phyloP scores from a whole-genome alignment of 2,888 invertebrate species.

The Galerucella nymphaeae region DNA sequence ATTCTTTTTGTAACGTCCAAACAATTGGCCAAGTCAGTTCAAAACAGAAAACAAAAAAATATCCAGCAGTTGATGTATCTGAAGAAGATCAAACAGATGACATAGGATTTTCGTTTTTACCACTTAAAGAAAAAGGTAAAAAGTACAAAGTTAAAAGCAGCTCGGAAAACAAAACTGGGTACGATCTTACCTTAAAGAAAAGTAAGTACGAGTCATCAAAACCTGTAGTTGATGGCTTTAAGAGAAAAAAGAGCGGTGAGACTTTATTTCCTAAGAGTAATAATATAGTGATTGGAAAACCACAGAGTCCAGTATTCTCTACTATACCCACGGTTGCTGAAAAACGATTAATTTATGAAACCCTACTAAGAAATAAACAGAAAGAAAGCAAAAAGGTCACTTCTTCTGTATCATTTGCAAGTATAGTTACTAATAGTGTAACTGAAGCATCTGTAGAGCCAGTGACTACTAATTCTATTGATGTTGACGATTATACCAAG shows the following conservation, averaged over 20 bases:
- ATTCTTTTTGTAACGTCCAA: slow-evolving; percentile 40
- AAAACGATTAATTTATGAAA: slow-evolving; percentile 25
- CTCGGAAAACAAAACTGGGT: slow-evolving; percentile 37
- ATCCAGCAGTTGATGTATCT: slow-evolving; percentile 29
- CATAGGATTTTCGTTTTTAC: slow-evolving; percentile 50
- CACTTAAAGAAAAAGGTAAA: slow-evolving; percentile 49
- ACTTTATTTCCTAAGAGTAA: slow-evolving; percentile 14
- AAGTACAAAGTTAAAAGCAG: slow-evolving; percentile 40
- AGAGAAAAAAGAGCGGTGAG: slow-evolving; percentile 33
- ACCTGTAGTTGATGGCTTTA: slow-evolving; percentile 49
- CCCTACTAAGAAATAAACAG: slow-evolving; percentile 35
- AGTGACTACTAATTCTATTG: slow-evolving; percentile 9
- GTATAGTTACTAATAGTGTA: slow-evolving; percentile 47
- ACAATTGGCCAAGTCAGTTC: slow-evolving; percentile 23
- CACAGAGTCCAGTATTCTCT: slow-evolving; percentile 21
- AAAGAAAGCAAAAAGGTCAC: slow-evolving; percentile 54
- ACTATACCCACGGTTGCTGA: slow-evolving; percentile 13
- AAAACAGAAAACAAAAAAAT: slow-evolving; percentile 23
- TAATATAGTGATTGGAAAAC: slow-evolving; percentile 10
- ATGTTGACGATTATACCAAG: slow-evolving; percentile 15
- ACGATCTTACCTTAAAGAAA: slow-evolving; percentile 41
- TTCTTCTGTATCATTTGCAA: slow-evolving; percentile 53
- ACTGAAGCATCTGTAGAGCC: neutral
- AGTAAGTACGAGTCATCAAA: slow-evolving; percentile 38
- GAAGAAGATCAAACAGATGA: slow-evolving; percentile 33